Conservation (phyloP, 2,888 invertebrate genomes). For the Acleris holmiana region DNA sequence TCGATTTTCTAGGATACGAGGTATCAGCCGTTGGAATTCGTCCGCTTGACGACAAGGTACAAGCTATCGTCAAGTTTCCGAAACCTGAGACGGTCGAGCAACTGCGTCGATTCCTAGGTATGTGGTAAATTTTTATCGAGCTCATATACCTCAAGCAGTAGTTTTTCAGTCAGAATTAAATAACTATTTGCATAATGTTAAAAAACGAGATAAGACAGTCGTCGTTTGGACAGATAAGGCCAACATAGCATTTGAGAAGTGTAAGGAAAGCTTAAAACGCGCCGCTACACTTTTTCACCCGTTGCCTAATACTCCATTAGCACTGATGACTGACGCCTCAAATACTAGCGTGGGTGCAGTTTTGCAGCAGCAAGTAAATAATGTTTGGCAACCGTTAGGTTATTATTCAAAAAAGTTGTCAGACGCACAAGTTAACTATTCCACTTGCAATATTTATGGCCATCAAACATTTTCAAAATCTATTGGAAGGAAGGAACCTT, state of each 20-base stretch:
- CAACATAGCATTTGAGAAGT: conserved; percentile 38
- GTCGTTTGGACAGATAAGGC: conserved; percentile 40
- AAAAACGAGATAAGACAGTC: conserved; percentile 41
- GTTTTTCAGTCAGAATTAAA: conserved; percentile 29
- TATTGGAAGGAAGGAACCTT: too few species aligned
- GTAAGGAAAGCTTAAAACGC: conserved; percentile 33
- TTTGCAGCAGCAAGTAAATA: conserved; percentile 48
- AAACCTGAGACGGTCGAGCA: conserved; percentile 32
- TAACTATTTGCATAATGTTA: conserved; percentile 36
- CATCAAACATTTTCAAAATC: too few species aligned
- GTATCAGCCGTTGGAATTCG: conserved; percentile 33
- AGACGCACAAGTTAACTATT: too few species aligned
- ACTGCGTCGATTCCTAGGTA: conserved; percentile 36
- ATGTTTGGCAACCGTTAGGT: conserved; percentile 25
- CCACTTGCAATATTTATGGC: too few species aligned
- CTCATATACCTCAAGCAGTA: conserved; percentile 24
- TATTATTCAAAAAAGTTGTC: background rate
- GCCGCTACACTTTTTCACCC: conserved; percentile 36
- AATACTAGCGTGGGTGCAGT: conserved; percentile 29
- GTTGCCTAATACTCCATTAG: conserved; percentile 41
- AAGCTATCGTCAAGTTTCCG: conserved; percentile 38
- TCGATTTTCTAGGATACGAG: conserved; percentile 39
- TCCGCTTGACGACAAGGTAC: conserved; percentile 34
- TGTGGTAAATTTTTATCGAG: conserved; percentile 38
- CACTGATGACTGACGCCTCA: conserved; percentile 45